phyloP scores from a whole-genome alignment of 2,888 invertebrate species.

The Cosmia trapezina region DNA sequence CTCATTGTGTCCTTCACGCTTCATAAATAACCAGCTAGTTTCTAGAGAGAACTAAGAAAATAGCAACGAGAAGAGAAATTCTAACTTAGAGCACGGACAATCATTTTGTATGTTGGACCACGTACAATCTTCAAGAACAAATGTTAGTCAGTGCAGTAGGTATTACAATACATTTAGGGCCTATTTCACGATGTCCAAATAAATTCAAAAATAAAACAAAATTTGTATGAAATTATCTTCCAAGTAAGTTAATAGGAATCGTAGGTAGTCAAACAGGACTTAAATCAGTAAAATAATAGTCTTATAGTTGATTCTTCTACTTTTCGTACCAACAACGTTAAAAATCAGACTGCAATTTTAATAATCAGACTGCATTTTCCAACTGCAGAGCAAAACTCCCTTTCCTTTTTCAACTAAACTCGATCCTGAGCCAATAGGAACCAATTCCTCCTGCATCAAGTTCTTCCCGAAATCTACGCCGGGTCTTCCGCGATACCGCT shows the following conservation, averaged over 20 bases:
- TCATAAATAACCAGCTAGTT: background rate
- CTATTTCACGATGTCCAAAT: no score
- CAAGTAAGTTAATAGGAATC: no score
- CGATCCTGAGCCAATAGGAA: background rate
- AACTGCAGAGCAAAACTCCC: background rate
- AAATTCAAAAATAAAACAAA: no score
- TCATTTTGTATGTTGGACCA: background rate
- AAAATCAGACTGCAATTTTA: background rate
- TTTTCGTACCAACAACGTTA: no score
- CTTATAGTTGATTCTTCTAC: background rate
- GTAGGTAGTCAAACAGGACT: no score
- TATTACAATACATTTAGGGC: no score
- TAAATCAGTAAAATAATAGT: background rate
- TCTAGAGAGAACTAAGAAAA: background rate
- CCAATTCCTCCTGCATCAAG: background rate
- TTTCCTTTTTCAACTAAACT: background rate
- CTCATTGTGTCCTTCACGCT: background rate
- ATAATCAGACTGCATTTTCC: background rate
- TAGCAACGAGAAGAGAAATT: background rate
- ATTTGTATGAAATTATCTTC: no score
- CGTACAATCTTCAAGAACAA: constrained; percentile 4
- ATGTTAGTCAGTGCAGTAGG: background rate
- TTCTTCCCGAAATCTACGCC: background rate
- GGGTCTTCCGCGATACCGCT: background rate
- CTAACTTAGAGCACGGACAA: background rate